Evolutionary conservation across 2,888 invertebrate species (phyloP).

Genomic region (Pharmacophagus antenor): DNA sequence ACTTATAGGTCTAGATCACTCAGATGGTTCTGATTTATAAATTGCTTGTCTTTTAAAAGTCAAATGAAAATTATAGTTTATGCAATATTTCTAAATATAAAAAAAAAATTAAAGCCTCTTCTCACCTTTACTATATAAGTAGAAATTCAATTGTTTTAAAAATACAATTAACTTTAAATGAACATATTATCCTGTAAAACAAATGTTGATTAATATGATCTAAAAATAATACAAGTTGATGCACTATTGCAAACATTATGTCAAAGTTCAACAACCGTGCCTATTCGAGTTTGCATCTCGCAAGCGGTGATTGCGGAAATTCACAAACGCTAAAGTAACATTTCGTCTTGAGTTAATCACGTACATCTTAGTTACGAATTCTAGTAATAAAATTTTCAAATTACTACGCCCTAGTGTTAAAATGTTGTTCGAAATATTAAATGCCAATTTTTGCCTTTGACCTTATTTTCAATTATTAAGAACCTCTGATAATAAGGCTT

Average conservation of each 20-base stretch:
- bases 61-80: background rate
- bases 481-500: constrained; percentile 39
- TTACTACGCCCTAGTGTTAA: background rate
- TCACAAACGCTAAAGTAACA: constrained; percentile 39
- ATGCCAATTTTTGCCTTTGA: constrained; percentile 8
- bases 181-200: too few relatives aligned
- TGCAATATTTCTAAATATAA: background rate
- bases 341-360: constrained; percentile 32
- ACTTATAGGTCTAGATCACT: constrained; percentile 15
- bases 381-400: constrained; percentile 1
- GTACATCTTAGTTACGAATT: constrained; percentile 13
- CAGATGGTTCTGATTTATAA: constrained; percentile 7
- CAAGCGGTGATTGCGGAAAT: constrained; percentile 55
- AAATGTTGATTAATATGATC: background rate
- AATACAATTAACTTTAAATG: background rate
- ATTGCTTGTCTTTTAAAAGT: background rate
- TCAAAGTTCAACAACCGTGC: constrained; percentile 67
- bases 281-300: constrained; percentile 57
- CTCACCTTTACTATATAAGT: background rate
- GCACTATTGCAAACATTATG: constrained; percentile 50
- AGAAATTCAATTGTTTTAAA: background rate
- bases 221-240: constrained; percentile 3
- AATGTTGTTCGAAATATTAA: background rate
- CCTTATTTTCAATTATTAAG: constrained; percentile 25
- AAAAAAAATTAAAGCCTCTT: background rate